Percentiles rank a stretch among this genome's conserved stretches.
Conservation (phyloP, 2,113 vertebrate genomes). For the Nibea albiflora region DNA sequence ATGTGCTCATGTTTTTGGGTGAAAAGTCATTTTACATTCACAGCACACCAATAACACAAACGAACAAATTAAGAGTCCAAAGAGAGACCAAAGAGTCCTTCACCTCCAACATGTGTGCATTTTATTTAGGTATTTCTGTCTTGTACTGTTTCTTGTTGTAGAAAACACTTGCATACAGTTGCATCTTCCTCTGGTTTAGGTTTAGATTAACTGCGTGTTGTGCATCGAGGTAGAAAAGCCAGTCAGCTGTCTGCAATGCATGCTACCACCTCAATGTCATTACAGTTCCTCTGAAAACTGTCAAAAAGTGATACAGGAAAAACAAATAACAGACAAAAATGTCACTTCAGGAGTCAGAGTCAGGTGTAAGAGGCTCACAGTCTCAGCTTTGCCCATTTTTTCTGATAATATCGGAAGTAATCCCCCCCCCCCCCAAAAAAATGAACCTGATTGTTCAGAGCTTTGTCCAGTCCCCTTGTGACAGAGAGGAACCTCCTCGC, state of each 20-base stretch:
- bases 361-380: neutral
- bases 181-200: neutral
- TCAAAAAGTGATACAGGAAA: neutral
- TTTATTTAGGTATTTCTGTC: no score
- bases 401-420: neutral
- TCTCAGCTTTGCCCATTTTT: neutral
- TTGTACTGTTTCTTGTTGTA: no score
- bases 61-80: no score
- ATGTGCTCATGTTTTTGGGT: neutral
- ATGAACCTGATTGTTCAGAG: slow-evolving; percentile 10
- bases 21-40: neutral
- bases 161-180: neutral
- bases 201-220: neutral
- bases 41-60: no score
- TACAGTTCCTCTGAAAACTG: neutral
- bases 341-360: neutral
- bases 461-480: neutral
- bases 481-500: slow-evolving; percentile 28
- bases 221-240: neutral
- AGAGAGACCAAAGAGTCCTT: no score
- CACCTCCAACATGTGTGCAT: no score
- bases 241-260: neutral
- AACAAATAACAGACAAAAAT: neutral
- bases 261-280: neutral
- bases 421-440: neutral